Evolutionary conservation across 2,797 vertebrate genomes (phyloP).

Genomic region (Phalanger gymnotis): DNA sequence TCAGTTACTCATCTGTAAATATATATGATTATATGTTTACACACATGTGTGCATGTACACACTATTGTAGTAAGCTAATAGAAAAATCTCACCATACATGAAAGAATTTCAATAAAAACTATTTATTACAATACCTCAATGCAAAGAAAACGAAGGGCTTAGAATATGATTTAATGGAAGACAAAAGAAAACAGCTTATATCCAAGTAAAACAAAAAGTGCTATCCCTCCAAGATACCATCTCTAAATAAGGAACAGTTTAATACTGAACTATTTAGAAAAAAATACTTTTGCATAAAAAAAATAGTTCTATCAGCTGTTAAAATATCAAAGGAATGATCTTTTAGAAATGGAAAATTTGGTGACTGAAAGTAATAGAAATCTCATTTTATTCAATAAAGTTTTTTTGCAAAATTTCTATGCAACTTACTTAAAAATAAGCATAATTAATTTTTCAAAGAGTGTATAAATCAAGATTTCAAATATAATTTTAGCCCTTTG

Average conservation of each 20-base stretch:
- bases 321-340: neutral
- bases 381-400: neutral
- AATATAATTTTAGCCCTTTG: neutral
- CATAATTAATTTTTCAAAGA: neutral
- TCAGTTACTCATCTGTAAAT: neutral
- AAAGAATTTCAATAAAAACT: neutral
- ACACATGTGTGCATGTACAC: neutral
- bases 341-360: neutral
- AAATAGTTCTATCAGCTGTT: neutral
- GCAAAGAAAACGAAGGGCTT: neutral
- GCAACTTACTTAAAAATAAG: neutral
- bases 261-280: neutral
- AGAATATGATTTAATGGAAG: neutral
- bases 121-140: neutral
- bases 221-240: neutral
- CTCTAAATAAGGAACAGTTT: neutral
- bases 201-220: neutral
- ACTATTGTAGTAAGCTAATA: neutral
- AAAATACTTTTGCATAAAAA: neutral
- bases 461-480: neutral
- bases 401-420: neutral
- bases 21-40: neutral
- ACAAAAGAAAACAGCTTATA: neutral
- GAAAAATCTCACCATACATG: neutral
- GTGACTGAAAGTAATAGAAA: neutral